Evolutionary conservation across 2,113 vertebrate species (phyloP).

Genomic region (Psammodynastes pulverulentus): DNA sequence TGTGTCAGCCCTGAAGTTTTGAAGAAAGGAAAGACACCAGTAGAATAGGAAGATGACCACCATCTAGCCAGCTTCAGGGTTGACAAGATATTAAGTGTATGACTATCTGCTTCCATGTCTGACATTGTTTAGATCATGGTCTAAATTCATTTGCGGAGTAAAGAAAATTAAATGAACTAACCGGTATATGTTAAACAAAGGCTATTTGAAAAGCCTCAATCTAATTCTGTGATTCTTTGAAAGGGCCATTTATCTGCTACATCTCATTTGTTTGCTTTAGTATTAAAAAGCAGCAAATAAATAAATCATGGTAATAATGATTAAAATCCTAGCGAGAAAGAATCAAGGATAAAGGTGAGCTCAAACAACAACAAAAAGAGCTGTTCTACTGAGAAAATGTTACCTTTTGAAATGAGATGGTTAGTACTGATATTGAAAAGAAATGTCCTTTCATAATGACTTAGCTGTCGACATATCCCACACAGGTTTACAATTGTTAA

Average conservation of each 20-base stretch:
- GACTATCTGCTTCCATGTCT: not conserved
- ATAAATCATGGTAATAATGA: conserved; percentile 38
- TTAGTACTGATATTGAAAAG: conserved; percentile 44
- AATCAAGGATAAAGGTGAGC: not conserved
- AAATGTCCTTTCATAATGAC: conserved; percentile 21
- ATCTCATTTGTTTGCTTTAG: conserved; percentile 11
- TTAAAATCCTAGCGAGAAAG: conserved; percentile 22
- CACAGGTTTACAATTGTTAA: conserved; percentile 13
- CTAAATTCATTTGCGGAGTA: not conserved
- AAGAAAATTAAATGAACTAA: conserved; percentile 1
- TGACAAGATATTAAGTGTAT: not conserved
- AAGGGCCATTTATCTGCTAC: conserved; percentile 20
- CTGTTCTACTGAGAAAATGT: conserved; percentile 13
- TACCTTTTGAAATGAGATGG: conserved; percentile 37
- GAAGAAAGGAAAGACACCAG: no score
- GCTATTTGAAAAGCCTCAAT: not conserved
- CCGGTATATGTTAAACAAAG: not conserved
- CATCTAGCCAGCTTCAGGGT: no score
- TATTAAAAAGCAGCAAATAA: conserved; percentile 27
- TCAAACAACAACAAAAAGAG: not conserved
- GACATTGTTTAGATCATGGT: not conserved
- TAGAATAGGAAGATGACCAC: no score
- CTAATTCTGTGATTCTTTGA: not conserved
- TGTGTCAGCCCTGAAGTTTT: no score
- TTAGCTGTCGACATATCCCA: conserved; percentile 8